These are phyloP conservation scores for Poeciliopsis paucimaculata DNA, from an alignment of 2,797 vertebrate species.

Conservation along the genomic window DNA sequence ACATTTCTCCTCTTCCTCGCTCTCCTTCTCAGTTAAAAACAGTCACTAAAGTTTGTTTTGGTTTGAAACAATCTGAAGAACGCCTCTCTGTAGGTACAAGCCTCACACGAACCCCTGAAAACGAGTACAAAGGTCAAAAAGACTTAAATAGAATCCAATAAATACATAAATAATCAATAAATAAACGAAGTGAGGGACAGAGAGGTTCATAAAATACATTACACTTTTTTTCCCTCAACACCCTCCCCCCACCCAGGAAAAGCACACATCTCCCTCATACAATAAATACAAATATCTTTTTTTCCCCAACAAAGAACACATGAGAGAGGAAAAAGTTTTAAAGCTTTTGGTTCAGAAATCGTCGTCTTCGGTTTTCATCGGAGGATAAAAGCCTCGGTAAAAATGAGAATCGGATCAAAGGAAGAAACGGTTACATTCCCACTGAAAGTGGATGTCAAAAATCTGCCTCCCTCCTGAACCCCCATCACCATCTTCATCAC, in stretches of 20 bases:
- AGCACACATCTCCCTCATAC: conserved; percentile 68
- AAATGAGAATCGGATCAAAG: conserved; percentile 74
- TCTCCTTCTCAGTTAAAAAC: conserved; percentile 53
- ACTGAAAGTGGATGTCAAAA: conserved; percentile 68
- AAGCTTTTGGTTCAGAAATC: conserved; percentile 90
- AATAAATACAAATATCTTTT: conserved; percentile 78
- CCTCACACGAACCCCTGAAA: conserved; percentile 68
- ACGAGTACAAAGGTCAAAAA: conserved; percentile 74
- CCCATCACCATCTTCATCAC: neutral
- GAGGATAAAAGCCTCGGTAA: conserved; percentile 71
- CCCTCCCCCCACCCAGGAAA: conserved; percentile 45
- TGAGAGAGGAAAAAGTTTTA: conserved; percentile 78
- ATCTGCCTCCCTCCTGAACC: conserved; percentile 13
- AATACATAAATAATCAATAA: conserved; percentile 83
- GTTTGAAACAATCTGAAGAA: conserved; percentile 71
- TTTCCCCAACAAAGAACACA: conserved; percentile 71
- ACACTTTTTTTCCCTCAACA: conserved; percentile 32
- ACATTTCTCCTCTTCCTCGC: neutral
- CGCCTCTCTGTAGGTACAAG: conserved; percentile 60
- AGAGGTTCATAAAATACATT: conserved; percentile 70
- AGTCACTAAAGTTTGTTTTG: conserved; percentile 72
- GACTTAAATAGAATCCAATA: conserved; percentile 79
- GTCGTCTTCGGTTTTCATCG: conserved; percentile 64
- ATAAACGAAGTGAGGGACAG: conserved; percentile 75
- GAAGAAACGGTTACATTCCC: conserved; percentile 81